Evolutionary conservation across 2,113 vertebrate species (phyloP).

Genomic region (Melanerpes formicivorus): DNA sequence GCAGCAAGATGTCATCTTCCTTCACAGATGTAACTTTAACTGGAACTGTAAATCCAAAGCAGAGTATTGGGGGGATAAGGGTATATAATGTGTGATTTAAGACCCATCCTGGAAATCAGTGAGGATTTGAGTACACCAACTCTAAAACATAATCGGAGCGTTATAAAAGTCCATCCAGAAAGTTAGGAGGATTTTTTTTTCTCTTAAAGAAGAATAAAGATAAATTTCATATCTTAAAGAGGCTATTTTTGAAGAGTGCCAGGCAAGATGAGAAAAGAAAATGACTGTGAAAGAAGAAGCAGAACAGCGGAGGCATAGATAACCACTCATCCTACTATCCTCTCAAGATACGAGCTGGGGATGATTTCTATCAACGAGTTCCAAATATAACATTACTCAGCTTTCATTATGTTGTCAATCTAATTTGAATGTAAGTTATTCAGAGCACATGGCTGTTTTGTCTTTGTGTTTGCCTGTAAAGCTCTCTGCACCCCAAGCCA

Average conservation of each 20-base stretch:
- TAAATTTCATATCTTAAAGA: conserved; percentile 49
- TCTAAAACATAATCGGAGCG: conserved; percentile 1
- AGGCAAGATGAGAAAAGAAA: conserved; percentile 55
- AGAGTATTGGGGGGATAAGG: conserved; percentile 37
- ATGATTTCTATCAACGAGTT: conserved; percentile 62
- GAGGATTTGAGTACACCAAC: conserved; percentile 53
- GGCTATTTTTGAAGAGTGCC: conserved; percentile 50
- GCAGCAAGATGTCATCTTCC: conserved; percentile 65
- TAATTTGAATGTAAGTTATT: conserved; percentile 58
- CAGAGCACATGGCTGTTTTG: conserved; percentile 1
- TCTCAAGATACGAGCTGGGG: background rate
- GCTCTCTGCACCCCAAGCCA: fast-evolving
- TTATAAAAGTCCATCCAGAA: conserved; percentile 52
- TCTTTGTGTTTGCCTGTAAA: conserved; percentile 52
- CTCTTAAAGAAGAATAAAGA: conserved; percentile 33
- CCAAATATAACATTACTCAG: conserved; percentile 57
- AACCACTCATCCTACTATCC: conserved; percentile 57
- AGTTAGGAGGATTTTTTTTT: conserved; percentile 27
- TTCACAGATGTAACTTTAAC: conserved; percentile 70
- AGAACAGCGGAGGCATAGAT: conserved; percentile 48
- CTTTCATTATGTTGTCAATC: conserved; percentile 62
- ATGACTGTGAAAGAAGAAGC: conserved; percentile 38
- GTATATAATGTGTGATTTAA: conserved; percentile 70
- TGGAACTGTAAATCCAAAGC: conserved; percentile 71
- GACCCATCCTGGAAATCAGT: conserved; percentile 54